These are phyloP conservation scores for Parnassius mnemosyne DNA, from an alignment of 2,888 invertebrate genomes.

Conservation along the genomic window DNA sequence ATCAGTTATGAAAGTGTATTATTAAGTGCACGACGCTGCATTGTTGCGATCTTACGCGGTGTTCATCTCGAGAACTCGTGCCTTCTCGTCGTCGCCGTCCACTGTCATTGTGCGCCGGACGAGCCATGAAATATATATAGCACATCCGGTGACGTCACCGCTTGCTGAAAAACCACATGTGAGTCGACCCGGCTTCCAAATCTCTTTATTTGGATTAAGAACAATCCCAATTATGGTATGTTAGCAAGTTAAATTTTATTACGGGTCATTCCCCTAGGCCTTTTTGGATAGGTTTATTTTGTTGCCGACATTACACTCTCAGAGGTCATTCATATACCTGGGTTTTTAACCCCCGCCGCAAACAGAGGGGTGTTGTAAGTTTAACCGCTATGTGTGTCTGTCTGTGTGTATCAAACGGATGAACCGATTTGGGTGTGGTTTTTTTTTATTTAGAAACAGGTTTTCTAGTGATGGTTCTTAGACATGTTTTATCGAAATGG, in stretches of 20 bases:
- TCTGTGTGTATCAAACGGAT: too few species aligned
- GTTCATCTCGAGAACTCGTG: neutral
- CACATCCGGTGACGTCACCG: constrained; percentile 57
- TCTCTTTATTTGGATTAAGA: constrained; percentile 24
- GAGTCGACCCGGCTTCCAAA: constrained; percentile 23
- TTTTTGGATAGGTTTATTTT: neutral
- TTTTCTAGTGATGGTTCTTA: too few species aligned
- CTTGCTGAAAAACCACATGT: constrained; percentile 47
- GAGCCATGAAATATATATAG: constrained; percentile 59
- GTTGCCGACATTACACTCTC: neutral
- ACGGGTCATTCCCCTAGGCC: constrained; percentile 1
- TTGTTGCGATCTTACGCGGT: neutral
- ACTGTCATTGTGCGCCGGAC: constrained; percentile 27
- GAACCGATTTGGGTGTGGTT: too few species aligned
- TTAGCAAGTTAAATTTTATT: constrained; percentile 19
- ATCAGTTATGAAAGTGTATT: constrained; percentile 4
- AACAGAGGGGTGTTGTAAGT: too few species aligned
- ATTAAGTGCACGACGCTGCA: neutral
- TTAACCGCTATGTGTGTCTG: neutral
- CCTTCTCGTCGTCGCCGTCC: neutral
- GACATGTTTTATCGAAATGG: too few species aligned
- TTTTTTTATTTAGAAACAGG: too few species aligned
- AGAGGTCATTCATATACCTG: neutral
- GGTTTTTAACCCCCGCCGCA: too few species aligned
- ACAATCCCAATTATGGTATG: constrained; percentile 16